Percentiles rank a stretch among this genome's conserved stretches.
These are phyloP conservation scores for Bellardia pandia DNA, from an alignment of 2,888 invertebrate species.

Conservation along the genomic window DNA sequence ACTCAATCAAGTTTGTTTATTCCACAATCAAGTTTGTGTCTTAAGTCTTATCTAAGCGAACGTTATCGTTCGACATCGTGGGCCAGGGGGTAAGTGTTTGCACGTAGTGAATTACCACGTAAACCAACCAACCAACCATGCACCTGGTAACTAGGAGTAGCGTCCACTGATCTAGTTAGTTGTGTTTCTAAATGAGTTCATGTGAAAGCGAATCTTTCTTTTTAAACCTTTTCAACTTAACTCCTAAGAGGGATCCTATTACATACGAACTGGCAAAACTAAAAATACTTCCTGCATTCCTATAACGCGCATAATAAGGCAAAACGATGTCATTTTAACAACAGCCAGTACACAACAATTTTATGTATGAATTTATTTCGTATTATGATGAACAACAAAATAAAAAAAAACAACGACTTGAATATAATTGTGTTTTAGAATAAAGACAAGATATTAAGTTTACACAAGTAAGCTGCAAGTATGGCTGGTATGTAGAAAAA, in stretches of 20 bases:
- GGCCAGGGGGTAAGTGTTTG: too few relatives aligned
- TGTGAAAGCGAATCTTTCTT: too few relatives aligned
- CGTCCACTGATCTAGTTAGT: too few relatives aligned
- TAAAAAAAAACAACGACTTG: not conserved
- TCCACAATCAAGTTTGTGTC: too few relatives aligned
- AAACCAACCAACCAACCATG: too few relatives aligned
- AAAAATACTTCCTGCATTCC: not conserved
- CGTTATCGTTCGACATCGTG: too few relatives aligned
- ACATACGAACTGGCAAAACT: not conserved
- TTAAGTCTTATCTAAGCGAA: too few relatives aligned
- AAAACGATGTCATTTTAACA: conserved; percentile 17
- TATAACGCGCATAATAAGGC: not conserved
- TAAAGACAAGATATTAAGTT: conserved; percentile 30
- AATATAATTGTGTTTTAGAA: conserved; percentile 27
- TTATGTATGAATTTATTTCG: conserved; percentile 19
- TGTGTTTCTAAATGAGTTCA: too few relatives aligned
- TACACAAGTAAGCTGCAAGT: not conserved
- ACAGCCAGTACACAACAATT: conserved; percentile 16
- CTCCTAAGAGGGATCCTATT: not conserved
- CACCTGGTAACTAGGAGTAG: too few relatives aligned
- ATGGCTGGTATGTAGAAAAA: not conserved
- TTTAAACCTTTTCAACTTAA: too few relatives aligned
- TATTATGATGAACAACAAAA: not conserved
- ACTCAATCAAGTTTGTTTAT: too few relatives aligned
- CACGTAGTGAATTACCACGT: too few relatives aligned